Evolutionary conservation across 2,797 vertebrate genomes (phyloP).

Genomic region (Todus mexicanus): DNA sequence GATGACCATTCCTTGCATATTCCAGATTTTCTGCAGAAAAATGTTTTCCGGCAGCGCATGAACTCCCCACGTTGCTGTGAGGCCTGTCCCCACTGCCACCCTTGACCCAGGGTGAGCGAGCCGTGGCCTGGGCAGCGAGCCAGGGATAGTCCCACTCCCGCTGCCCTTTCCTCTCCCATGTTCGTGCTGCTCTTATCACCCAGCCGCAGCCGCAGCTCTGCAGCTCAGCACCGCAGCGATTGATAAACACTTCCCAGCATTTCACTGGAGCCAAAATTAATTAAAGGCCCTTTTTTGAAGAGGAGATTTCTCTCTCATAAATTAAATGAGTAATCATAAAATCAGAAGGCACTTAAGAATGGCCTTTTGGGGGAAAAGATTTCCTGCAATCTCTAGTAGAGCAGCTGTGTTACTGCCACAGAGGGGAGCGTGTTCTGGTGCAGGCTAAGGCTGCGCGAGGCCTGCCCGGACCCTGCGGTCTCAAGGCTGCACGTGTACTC

Average conservation of each 20-base stretch:
- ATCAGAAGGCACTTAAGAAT: background rate
- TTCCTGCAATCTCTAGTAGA: background rate
- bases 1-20: background rate
- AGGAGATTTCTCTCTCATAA: constrained; percentile 1
- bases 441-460: background rate
- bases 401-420: background rate
- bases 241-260: background rate
- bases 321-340: constrained; percentile 8
- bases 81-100: background rate
- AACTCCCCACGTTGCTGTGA: too few relatives aligned
- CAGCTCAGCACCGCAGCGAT: background rate
- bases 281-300: background rate
- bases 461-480: background rate
- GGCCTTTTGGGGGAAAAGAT: background rate
- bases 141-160: background rate
- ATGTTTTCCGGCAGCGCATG: background rate
- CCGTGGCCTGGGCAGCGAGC: background rate
- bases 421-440: background rate
- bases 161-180: background rate
- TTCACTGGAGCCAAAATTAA: constrained; percentile 4
- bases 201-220: background rate
- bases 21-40: background rate
- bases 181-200: background rate
- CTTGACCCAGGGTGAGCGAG: background rate
- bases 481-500: background rate